Evolutionary conservation across 2,888 invertebrate species (phyloP), one percentile per base, ranked within the genome.

Genomic region (Hypolimnas misippus): DNA sequence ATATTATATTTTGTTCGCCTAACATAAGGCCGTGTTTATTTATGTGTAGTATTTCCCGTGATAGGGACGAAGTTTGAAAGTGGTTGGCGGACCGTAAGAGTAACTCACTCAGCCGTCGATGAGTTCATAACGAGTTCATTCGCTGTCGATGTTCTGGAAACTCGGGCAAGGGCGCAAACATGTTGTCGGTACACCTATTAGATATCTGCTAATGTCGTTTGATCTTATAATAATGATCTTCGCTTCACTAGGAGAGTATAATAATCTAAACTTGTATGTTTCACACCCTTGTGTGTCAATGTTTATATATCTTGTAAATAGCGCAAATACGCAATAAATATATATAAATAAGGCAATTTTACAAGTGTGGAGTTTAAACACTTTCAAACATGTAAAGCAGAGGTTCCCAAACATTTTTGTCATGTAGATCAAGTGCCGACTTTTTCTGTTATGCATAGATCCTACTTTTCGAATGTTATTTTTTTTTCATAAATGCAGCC

Each of bases 141-240:
- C 81, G 78, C 72, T 76, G 78, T 72, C 81, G 78, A 78, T 84
- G 82, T 83, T 76, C 79, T 84, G 86, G 87, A 87, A 89, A 88
- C 86, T 88, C 85, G 88, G 85, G 78, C 86, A 87, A 86, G 86
- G 87, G 79, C 82, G 82, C 70, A 75, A 77, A 76, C 69, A 71
- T 71, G 69, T 73, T 78, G 46, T 56, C 57, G 25, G 57, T 40
- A 54, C 31, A 58, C 52, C 38, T 46, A 44, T 62, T 53, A 49
- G n/a, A 50, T 31, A 25, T 50, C 16, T 56, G 50, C 31, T 40
- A 40, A 50, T 55, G 29, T 55, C 38, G 35, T 54, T 54, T 61
- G 33, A 49, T 49, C 38, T 14, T 29, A 16, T 19, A n/a, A 53
- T 52, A n/a, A 46, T 46, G 14, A 21, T 14, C 16, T 25, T 33